Evolutionary conservation across 2,888 invertebrate species (phyloP).

Genomic region (Drymonia ruficornis): DNA sequence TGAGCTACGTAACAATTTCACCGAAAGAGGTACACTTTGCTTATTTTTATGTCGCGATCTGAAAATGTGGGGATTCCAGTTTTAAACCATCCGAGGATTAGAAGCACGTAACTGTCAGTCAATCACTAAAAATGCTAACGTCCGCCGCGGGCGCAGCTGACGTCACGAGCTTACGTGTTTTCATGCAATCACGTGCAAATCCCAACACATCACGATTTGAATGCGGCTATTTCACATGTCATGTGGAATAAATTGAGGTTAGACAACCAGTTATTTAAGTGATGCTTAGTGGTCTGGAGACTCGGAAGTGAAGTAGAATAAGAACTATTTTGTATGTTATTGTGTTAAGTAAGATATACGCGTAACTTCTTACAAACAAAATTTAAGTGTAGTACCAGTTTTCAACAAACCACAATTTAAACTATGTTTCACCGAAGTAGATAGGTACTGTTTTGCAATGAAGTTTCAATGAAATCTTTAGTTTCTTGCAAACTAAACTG

Average conservation of each 20-base stretch:
- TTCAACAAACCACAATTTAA: too few relatives aligned
- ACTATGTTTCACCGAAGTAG: too few relatives aligned
- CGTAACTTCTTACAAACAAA: too few relatives aligned
- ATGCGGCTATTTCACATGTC: constrained; percentile 15
- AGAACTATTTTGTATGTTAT: too few relatives aligned
- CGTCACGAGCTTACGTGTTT: constrained; percentile 38
- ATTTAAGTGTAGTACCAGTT: too few relatives aligned
- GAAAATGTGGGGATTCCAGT: constrained; percentile 9
- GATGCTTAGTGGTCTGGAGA: constrained; percentile 22
- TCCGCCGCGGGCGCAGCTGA: constrained; percentile 26
- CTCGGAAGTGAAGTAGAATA: constrained; percentile 9
- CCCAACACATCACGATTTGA: constrained; percentile 17
- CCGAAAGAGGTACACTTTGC: too few relatives aligned
- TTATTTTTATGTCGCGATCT: background rate
- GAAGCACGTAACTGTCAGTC: constrained; percentile 40
- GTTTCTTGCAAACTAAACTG: background rate
- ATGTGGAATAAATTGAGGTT: constrained; percentile 14
- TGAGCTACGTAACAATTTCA: too few relatives aligned
- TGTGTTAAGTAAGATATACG: too few relatives aligned
- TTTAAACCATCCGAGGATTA: constrained; percentile 29
- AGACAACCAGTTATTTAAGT: constrained; percentile 15
- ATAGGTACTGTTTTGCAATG: too few relatives aligned
- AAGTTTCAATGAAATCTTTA: constrained; percentile 13
- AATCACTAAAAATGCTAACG: constrained; percentile 44
- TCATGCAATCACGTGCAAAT: constrained; percentile 38